Evolutionary conservation across 2,888 invertebrate species (phyloP).

Genomic region (Cataglyphis altisquamis): DNA sequence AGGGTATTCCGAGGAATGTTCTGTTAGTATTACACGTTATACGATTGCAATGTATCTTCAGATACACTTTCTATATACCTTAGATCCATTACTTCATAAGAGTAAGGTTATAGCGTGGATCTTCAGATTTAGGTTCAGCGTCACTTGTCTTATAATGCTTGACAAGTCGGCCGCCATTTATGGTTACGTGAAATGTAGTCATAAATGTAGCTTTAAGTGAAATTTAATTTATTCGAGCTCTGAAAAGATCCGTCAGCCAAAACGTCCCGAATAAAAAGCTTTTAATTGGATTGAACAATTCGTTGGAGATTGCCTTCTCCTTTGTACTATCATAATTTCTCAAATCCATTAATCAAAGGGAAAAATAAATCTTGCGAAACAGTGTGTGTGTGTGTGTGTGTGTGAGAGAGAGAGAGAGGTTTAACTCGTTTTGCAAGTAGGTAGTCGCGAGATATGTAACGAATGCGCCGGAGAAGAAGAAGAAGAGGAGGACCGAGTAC

Average conservation of each 20-base stretch:
- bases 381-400: too few relatives aligned
- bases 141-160: neutral
- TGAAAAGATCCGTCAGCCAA: neutral
- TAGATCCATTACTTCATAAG: neutral
- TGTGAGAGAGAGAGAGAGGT: neutral
- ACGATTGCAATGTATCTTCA: neutral
- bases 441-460: constrained; percentile 15
- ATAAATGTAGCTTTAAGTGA: neutral
- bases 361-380: constrained; percentile 12
- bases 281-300: neutral
- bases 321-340: neutral
- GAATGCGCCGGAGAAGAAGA: constrained; percentile 26
- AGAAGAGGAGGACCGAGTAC: constrained; percentile 44
- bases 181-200: neutral
- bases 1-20: constrained; percentile 1
- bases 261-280: neutral
- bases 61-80: neutral
- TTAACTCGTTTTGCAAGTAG: constrained; percentile 13
- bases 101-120: neutral
- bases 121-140: neutral
- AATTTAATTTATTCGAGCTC: constrained; percentile 6
- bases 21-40: neutral
- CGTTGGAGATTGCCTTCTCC: neutral
- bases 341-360: neutral
- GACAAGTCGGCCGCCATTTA: neutral